Conservation (phyloP, 2,888 invertebrate genomes). For the Scaptodrosophila latifasciaeformis region DNA sequence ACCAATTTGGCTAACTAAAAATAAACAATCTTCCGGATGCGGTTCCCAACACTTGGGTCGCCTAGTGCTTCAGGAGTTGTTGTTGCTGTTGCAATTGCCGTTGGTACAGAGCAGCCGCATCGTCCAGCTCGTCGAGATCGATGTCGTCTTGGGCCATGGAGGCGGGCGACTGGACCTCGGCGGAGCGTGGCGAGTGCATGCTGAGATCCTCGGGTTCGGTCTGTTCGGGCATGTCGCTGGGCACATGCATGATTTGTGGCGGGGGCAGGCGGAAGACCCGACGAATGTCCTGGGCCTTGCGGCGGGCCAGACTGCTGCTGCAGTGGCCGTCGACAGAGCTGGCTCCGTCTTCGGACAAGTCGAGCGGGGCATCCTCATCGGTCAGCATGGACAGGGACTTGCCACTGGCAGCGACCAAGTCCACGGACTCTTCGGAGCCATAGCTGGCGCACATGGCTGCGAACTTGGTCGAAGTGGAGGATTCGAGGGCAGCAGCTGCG, state of each 20-base stretch:
- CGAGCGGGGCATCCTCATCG: constrained; percentile 76
- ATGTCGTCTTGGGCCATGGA: constrained; percentile 75
- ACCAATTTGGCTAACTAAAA: constrained; percentile 5
- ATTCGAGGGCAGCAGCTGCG: constrained; percentile 49
- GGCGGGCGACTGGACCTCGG: constrained; percentile 38
- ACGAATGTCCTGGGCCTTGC: constrained; percentile 77
- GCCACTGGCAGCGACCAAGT: constrained; percentile 36
- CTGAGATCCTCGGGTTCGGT: constrained; percentile 94
- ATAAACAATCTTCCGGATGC: constrained; percentile 27
- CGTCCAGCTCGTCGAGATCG: constrained; percentile 77
- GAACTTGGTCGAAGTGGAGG: constrained; percentile 67
- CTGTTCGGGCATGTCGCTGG: constrained; percentile 82
- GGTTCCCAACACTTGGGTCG: constrained; percentile 17
- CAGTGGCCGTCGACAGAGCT: constrained; percentile 68
- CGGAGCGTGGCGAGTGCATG: constrained; percentile 77
- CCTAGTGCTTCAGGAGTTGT: constrained; percentile 36
- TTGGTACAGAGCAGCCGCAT: constrained; percentile 77
- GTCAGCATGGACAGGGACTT: constrained; percentile 8
- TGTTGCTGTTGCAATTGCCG: constrained; percentile 68
- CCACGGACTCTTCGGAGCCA: constrained; percentile 72
- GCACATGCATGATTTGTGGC: constrained; percentile 72
- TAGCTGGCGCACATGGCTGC: constrained; percentile 70
- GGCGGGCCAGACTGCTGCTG: constrained; percentile 56
- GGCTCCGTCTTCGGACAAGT: constrained; percentile 75
- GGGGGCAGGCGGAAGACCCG: constrained; percentile 76